Evolutionary conservation across 2,113 vertebrate species (phyloP).

Genomic region (Chloropsis hardwickii): DNA sequence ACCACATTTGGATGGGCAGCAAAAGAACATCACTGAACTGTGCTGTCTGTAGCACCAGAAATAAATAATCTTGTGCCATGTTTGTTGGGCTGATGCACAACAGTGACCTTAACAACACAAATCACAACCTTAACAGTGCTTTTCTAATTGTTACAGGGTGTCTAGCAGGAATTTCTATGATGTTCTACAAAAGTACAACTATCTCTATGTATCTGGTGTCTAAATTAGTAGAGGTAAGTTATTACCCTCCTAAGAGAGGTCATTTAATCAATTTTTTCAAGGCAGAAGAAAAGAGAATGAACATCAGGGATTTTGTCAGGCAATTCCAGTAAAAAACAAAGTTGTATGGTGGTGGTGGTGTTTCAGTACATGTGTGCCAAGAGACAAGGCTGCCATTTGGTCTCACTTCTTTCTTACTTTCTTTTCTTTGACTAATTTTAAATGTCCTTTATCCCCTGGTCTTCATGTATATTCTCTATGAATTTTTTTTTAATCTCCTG

Average conservation of each 20-base stretch:
- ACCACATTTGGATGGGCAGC: not conserved
- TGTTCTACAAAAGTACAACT: slow-evolving; percentile 99
- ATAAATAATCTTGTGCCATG: not conserved
- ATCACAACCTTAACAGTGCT: not conserved
- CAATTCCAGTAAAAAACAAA: not conserved
- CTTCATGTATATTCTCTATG: not conserved
- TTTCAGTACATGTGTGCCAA: not conserved
- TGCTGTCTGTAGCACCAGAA: not conserved
- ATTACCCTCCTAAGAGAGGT: not conserved
- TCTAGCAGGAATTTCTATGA: slow-evolving; percentile 95
- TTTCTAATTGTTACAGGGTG: slow-evolving; percentile 80
- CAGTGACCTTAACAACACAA: not conserved
- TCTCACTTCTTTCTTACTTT: not conserved
- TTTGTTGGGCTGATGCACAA: not conserved
- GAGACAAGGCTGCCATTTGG: not conserved
- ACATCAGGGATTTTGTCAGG: not conserved
- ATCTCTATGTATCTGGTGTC: slow-evolving; percentile 99
- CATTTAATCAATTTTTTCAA: not conserved
- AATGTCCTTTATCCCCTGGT: not conserved
- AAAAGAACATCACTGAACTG: not conserved
- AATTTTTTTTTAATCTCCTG: not conserved
- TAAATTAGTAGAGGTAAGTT: slow-evolving; percentile 95
- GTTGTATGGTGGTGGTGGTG: not conserved
- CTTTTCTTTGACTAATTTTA: not conserved
- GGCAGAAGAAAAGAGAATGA: not conserved